Base-by-base conservation (phyloP, 2,888 invertebrate species). In the Strigamia maritima region DNA sequence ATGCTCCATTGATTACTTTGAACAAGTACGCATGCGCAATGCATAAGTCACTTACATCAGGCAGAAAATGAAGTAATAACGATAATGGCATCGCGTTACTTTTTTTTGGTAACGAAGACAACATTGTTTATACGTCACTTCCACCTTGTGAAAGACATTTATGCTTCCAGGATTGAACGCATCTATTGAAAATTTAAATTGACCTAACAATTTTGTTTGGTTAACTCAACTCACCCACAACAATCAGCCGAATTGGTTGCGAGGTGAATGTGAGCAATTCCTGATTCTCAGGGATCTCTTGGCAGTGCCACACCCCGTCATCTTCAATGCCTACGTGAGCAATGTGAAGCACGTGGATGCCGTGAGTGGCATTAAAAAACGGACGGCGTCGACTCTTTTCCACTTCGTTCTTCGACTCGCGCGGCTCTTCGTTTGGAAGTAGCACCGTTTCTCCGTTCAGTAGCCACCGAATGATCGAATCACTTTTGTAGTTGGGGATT, bases 201-300 rank as follows among this genome's bases (percentile, higher is more conserved):
- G n/a, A n/a, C n/a, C n/a, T n/a, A n/a, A n/a, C n/a, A n/a, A n/a
- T n/a, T n/a, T n/a, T n/a, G n/a, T n/a, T n/a, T n/a, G n/a, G n/a
- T n/a, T n/a, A n/a, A n/a, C n/a, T n/a, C 19, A 22, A 80, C 82
- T 83, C 81, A 83, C 83, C 82, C 79, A 83, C 77, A 79, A 83
- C 83, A 78, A 83, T 81, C 74, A 92, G 87, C 84, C 90, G 90
- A 82, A 91, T 89, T 70, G 90, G 90, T 83, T 89, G 88, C 35
- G 91, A 83, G 28, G 83, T 81, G 74, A 80, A 76, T 60, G 78
- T 80, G 54, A 76, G 75, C 14, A 80, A 78, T 31, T 80, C 83
- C 70, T 83, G 82, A 10, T 80, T 78, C 12, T 75, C 28, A 24
- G 81, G 81, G n/a, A 82, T 65, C 70, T 83, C 82, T 80, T 83